Evolutionary conservation across 2,113 vertebrate genomes (phyloP), one percentile per base, ranked within the genome.

Genomic region (Tupaia chinensis): DNA sequence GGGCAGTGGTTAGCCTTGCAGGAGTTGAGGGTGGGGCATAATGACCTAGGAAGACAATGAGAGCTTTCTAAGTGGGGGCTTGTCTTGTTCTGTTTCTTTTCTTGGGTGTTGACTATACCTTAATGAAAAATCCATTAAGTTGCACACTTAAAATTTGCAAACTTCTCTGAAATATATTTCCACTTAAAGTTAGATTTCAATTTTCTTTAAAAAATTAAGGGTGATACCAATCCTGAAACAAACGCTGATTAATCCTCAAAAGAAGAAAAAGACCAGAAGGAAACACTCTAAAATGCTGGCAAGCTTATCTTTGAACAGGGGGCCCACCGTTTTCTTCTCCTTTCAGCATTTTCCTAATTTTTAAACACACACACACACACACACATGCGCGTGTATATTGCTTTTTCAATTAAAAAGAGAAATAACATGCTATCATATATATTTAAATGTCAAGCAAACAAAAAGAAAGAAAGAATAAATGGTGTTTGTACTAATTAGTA

Each of bases 401-500:
- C n/a, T 89, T 84, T 44, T 12, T 15, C 79, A 73, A 77, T 73
- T 20, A 27, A 63, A 79, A 72, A 78, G 77, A 32, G 23, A 58
- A 70, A 44, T 8, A 83, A 65, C 1, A 32, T 34, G 25, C 17
- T 29, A 25, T 6, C 11, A 34, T 6, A 14, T 20, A 2, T n/a
- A 66, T 76, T 69, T 86, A 81, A 53, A 72, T 11, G 77, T 53
- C 27, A 10, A 56, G 53, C 63, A 44, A 44, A 44, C 44, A 44
- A 44, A 44, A 44, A 44, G 44, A 44, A 44, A 44, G 44, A 44
- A 44, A 44, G 44, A 44, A 44, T 44, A 44, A 44, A 44, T 44
- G 11, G 32, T 0, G 7, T 23, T 9, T 5, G 17, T 44, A 61
- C 20, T 54, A 0, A 32, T 13, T 1, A 4, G 58, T 8, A 5